Percentiles rank a stretch among this genome's conserved stretches.
phyloP scores from a whole-genome alignment of 2,113 vertebrate species.

The Aspidoscelis tigris region DNA sequence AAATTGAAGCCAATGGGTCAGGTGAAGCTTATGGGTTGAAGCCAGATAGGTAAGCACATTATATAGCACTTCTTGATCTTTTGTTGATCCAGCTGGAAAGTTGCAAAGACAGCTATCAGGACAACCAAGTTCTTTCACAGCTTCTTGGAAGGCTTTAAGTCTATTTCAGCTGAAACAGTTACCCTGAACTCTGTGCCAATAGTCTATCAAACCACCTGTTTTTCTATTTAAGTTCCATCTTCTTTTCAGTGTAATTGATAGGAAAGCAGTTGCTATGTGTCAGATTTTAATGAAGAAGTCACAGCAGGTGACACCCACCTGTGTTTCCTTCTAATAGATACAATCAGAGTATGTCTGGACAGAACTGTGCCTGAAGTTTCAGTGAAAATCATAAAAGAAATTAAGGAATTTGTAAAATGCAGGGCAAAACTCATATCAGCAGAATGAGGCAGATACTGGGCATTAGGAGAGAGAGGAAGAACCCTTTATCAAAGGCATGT shows the following conservation, averaged over 20 bases:
- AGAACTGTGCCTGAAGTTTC: neutral
- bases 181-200: too few species aligned
- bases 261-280: neutral
- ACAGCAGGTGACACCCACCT: neutral
- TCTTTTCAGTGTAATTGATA: neutral
- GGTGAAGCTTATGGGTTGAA: neutral
- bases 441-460: too few species aligned
- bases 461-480: too few species aligned
- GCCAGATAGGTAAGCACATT: neutral
- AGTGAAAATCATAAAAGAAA: neutral
- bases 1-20: neutral
- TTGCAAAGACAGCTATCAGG: neutral
- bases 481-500: too few species aligned
- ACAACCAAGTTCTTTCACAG: neutral
- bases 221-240: neutral
- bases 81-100: too few species aligned
- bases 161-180: too few species aligned
- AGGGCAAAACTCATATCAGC: too few species aligned
- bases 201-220: neutral
- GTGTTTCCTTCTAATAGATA: too few species aligned
- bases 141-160: neutral
- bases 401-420: too few species aligned
- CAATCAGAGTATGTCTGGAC: neutral
- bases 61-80: too few species aligned
- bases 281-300: neutral